Evolutionary conservation across 2,888 invertebrate species (phyloP).

Genomic region (Tortricodes alternella): DNA sequence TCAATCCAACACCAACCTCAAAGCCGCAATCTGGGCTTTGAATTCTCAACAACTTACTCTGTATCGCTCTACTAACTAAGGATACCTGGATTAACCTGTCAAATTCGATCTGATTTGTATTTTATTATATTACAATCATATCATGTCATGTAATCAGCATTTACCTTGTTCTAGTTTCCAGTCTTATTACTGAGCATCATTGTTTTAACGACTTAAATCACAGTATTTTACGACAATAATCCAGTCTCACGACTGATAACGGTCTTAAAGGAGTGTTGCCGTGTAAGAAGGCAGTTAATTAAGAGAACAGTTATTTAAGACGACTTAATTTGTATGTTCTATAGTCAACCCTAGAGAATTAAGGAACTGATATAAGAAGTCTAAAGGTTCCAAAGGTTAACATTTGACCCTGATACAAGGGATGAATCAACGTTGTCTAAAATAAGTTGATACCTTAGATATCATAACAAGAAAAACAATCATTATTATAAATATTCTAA

Average conservation of each 20-base stretch:
- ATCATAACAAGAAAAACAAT: no score
- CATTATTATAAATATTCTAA: no score
- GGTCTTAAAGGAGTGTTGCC: background rate
- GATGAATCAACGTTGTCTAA: no score
- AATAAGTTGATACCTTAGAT: no score
- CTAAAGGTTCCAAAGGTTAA: no score
- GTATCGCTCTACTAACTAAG: conserved; percentile 8
- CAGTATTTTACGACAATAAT: background rate
- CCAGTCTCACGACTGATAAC: background rate
- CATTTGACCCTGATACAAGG: no score
- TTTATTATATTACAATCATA: background rate
- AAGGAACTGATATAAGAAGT: no score
- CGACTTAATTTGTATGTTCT: no score
- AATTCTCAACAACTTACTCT: conserved; percentile 5
- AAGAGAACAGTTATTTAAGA: no score
- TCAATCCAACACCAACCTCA: conserved; percentile 27
- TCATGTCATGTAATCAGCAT: background rate
- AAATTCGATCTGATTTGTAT: conserved; percentile 1
- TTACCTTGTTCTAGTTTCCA: conserved; percentile 8
- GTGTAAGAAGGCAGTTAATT: background rate
- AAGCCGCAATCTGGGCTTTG: background rate
- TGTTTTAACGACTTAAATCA: conserved; percentile 2
- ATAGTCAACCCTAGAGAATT: no score
- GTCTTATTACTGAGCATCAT: background rate
- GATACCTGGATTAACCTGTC: conserved; percentile 19